Evolutionary conservation across 2,113 vertebrate genomes (phyloP).

Genomic region (Rhadina sibilatrix): DNA sequence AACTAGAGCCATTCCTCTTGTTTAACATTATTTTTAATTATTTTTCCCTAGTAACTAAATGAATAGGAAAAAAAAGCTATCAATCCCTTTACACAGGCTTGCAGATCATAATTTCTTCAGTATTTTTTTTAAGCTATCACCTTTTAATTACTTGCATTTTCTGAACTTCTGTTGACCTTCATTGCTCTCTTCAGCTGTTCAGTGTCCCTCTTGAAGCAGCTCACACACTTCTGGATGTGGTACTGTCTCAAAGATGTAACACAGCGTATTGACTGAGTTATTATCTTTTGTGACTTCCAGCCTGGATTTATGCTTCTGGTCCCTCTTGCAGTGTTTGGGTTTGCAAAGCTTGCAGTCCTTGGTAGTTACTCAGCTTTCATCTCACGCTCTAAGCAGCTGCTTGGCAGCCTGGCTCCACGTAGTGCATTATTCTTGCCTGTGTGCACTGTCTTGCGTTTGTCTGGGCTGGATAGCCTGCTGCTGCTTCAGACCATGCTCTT

Average conservation of each 20-base stretch:
- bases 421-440: neutral
- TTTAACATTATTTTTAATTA: rapidly evolving
- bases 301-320: neutral
- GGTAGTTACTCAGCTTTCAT: neutral
- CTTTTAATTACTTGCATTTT: neutral
- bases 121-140: neutral
- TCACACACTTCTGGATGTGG: neutral
- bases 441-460: neutral
- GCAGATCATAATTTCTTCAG: neutral
- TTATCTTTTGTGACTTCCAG: neutral
- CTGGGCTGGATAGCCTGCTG: neutral
- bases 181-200: neutral
- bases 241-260: neutral
- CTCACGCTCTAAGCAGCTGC: neutral
- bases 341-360: neutral
- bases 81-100: neutral
- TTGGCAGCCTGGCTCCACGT: neutral
- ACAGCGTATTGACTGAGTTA: neutral
- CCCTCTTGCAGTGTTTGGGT: neutral
- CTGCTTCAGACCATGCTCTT: neutral
- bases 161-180: neutral
- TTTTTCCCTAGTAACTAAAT: neutral
- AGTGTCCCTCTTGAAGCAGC: neutral
- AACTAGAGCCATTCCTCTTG: neutral
- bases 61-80: rapidly evolving